phyloP scores from a whole-genome alignment of 1,140 invertebrate genomes.

The Trachymyrmex septentrionalis region DNA sequence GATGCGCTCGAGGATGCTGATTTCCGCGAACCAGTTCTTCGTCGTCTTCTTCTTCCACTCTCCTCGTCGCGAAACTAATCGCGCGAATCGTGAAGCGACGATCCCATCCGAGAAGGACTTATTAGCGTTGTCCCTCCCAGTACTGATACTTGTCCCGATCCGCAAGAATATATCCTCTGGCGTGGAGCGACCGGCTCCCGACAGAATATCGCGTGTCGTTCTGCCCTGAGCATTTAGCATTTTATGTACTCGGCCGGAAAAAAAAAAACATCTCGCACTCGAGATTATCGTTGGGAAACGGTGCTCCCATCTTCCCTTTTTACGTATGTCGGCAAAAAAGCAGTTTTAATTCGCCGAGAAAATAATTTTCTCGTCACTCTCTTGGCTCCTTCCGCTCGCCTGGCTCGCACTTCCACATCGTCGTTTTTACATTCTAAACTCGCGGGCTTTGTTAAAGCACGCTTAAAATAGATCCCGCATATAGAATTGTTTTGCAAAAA shows the following conservation, averaged over 20 bases:
- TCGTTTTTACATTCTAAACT: not conserved
- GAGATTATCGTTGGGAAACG: conserved; percentile 59
- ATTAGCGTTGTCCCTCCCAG: conserved; percentile 58
- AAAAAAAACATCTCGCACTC: not conserved
- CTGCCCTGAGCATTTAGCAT: conserved; percentile 71
- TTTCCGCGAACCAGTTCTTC: conserved; percentile 64
- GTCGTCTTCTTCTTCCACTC: conserved; percentile 4
- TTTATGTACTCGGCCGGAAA: conserved; percentile 68
- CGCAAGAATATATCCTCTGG: conserved; percentile 61
- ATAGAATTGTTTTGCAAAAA: not conserved
- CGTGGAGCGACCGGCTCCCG: conserved; percentile 39
- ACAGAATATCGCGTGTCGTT: conserved; percentile 74
- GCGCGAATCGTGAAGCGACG: conserved; percentile 28
- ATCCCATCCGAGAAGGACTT: conserved; percentile 38
- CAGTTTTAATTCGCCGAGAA: not conserved
- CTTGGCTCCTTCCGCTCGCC: conserved; percentile 1
- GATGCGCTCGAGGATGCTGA: conserved; percentile 10
- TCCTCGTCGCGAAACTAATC: conserved; percentile 53
- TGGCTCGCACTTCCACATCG: not conserved
- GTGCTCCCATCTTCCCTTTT: conserved; percentile 12
- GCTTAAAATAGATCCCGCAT: not conserved
- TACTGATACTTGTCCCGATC: conserved; percentile 54
- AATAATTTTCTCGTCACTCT: conserved; percentile 27
- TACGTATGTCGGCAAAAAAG: not conserved
- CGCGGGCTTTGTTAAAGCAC: not conserved